Base-by-base conservation (phyloP, 2,797 vertebrate species). In the Scomberomorus guttatus region DNA sequence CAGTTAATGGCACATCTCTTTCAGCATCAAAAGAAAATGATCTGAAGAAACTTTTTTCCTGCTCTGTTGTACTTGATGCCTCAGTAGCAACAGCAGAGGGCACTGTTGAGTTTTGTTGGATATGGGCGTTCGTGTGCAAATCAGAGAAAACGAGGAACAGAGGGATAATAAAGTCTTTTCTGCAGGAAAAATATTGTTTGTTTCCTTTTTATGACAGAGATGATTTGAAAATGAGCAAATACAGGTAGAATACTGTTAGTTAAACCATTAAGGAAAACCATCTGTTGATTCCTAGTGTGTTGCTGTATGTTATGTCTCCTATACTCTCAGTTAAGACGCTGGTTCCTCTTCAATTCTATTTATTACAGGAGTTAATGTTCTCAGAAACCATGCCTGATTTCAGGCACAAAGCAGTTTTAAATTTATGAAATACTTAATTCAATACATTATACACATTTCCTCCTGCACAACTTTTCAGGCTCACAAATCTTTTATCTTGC, bases 1-100 rank as follows among this genome's bases (percentile, higher is more conserved):
- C 12, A 17, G 17, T 1, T 55, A 55, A 27, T 58, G 67, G 32
- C n/a, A 25, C 44, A 4, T 51, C 1, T 52, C 51, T 12, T 52
- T 5, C 22, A 32, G 27, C n/a, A 37, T 34, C 55, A 51, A 32
- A 18, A 58, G 5, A 22, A 32, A 50, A 39, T 29, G 8, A 54
- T 50, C 22, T 44, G 20, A 27, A 24, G 24, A 48, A 60, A 54
- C 5, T 39, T 12, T 6, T 25, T 25, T 32, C 10, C 34, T 34
- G n/a, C 24, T 14, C 22, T 25, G 11, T 2, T 61, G 0, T 18
- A 0, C 44, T 24, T 4, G 22, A 42, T 64, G 77, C 20, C 20
- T 12, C 1, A 2, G 2, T 24, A 5, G 0, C 5, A 72, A 18
- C 93, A 93, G 86, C 66, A 93, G 93, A 84, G 90, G 92, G 90